Base-by-base conservation (phyloP, 1,140 invertebrate species). In the Dreissena polymorpha region DNA sequence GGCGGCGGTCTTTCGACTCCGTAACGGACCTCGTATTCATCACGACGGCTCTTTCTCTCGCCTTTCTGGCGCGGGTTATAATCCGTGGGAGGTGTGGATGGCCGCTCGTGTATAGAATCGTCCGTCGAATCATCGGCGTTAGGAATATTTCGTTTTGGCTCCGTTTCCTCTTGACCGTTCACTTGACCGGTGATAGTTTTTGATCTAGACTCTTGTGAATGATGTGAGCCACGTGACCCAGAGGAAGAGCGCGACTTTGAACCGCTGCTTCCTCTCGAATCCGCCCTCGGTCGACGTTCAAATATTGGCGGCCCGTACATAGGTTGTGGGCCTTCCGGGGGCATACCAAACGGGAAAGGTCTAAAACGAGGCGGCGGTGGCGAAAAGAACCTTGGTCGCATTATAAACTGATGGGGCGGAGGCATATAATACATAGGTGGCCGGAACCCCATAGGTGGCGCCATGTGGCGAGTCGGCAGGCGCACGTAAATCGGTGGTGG, bases 61-160 rank as follows among this genome's bases (percentile, higher is more conserved):
- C 64, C 78, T 69, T 70, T 82, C 25, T 60, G 50, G 14, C 51
- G 39, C 39, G 64, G 14, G 16, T 90, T 89, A 78, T 91, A 91
- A 73, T 91, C 91, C 12, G 86, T 86, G 8, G 91, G 89, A 16
- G 91, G 91, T 1, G 88, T 90, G 53, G 68, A 83, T 0, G 90
- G 90, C 73, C 90, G 60, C 23, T 86, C 87, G 53, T 82, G 83
- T 25, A 80, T 84, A 14, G 88, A 89, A 25, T 65, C 70, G 18
- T 89, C 89, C 39, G 80, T 86, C 14, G 82, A 87, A 18, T 79
- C 80, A 51, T 86, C 83, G 8, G 74, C 79, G 25, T 85, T 86
- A n/a, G 83, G 57, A 63, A 68, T 74, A n/a, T 23, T 60, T 49
- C 80, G 71, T 25, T 85, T 86, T 63, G 69, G 74, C n/a, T 50